A percentile compares a stretch with the other conserved stretches of the same genome.
These are phyloP conservation scores for Arnoldichthys spilopterus DNA, from an alignment of 2,797 vertebrate genomes.

Conservation along the genomic window DNA sequence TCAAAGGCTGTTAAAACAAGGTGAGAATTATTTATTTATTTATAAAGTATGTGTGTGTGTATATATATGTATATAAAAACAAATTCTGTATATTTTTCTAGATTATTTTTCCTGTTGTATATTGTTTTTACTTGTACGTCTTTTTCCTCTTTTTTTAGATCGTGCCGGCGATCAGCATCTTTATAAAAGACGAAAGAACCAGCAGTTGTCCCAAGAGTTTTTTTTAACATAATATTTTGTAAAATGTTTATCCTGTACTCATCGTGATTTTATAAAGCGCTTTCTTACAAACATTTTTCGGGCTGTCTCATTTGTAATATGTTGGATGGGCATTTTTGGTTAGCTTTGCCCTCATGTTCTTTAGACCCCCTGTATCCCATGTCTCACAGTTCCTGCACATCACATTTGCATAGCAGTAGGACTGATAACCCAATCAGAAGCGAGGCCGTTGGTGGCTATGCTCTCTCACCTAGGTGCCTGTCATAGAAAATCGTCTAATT, in stretches of 20 bases:
- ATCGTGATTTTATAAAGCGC: background rate
- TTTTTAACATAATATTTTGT: background rate
- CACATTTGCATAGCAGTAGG: slow-evolving; percentile 87
- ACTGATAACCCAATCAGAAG: slow-evolving; percentile 98
- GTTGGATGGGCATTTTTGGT: background rate
- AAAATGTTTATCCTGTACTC: background rate
- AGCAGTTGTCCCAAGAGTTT: no score
- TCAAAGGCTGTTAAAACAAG: slow-evolving; percentile 26
- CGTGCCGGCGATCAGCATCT: background rate
- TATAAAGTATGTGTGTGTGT: background rate
- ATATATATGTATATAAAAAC: no score
- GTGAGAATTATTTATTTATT: slow-evolving; percentile 53
- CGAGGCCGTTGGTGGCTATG: slow-evolving; percentile 79
- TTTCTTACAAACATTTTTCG: background rate
- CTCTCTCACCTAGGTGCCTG: slow-evolving; percentile 87
- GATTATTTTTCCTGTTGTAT: background rate
- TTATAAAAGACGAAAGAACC: background rate
- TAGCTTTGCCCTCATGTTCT: slow-evolving; percentile 21
- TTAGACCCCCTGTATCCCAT: background rate
- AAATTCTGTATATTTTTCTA: background rate
- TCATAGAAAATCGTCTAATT: slow-evolving; percentile 96
- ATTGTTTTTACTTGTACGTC: background rate
- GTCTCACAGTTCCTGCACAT: slow-evolving; percentile 65
- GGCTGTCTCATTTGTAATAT: background rate
- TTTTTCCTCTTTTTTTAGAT: background rate